Evolutionary conservation across 1,140 invertebrate genomes (phyloP), one percentile per base, ranked within the genome.

Genomic region (Thaumatotibia leucotreta): DNA sequence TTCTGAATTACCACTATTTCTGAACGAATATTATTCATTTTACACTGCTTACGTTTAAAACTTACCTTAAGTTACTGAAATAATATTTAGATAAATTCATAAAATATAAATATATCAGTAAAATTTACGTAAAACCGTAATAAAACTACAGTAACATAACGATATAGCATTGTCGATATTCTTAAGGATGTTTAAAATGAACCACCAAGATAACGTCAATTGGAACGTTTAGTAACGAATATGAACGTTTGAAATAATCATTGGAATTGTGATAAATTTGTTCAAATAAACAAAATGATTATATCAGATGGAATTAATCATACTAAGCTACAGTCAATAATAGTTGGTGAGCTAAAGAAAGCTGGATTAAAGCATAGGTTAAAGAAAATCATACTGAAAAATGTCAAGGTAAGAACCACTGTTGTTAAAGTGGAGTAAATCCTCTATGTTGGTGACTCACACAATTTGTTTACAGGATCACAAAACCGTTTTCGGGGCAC

Each of bases 231-330:
- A 29, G 58, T 67, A 76, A 80, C 75, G 73, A 68, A 68, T 62
- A 52, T 71, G 69, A 54, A 27, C 9, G 39, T 74, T 75, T 75
- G 62, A 77, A 74, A 73, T 63, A 5, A 63, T 23, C 23, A 62
- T 49, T 66, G 29, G 54, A 66, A 66, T 66, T 70, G 63, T 64
- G 23, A 68, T 27, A 61, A 63, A 49, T 32, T 66, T 50, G 45
- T 54, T 58, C 63, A 75, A 73, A 75, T 70, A 74, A 73, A 64
- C 64, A 92, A 91, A 83, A 95, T 95, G 94, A 92, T 93, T 77
- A 92, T 94, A 81, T 94, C 93, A 77, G 93, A 94, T 85, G 92
- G 94, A 65, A 82, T 93, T 61, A 93, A 94, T 76, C 94, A 93
- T 71, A 93, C 93, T 66, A 93, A 94, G 87, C 91, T 94, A 52